phyloP scores from a whole-genome alignment of 2,113 vertebrate species.

The Cyanoramphus novaezelandiae region DNA sequence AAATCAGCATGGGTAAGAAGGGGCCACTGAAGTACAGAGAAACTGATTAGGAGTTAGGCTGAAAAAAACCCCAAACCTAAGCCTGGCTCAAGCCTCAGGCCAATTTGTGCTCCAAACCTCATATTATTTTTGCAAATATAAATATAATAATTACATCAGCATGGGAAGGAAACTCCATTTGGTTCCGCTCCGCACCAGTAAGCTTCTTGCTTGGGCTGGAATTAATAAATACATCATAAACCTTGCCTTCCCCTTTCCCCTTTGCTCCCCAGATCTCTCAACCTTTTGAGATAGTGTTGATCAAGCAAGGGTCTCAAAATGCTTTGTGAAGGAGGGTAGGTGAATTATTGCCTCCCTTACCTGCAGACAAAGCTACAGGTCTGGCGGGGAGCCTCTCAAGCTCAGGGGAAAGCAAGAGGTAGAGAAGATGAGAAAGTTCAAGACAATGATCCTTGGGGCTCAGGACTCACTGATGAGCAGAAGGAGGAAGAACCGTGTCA shows the following conservation, averaged over 20 bases:
- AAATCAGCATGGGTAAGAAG: background rate
- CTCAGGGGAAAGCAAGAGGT: background rate
- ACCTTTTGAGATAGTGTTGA: background rate
- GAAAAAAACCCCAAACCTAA: background rate
- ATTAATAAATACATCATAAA: slow-evolving; percentile 26
- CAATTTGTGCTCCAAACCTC: background rate
- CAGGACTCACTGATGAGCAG: background rate
- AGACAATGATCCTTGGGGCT: background rate
- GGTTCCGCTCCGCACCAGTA: background rate
- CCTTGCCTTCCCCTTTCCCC: background rate
- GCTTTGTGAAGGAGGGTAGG: background rate
- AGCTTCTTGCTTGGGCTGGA: background rate
- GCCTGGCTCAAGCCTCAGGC: background rate
- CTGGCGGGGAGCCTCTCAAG: background rate
- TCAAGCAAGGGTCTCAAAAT: background rate
- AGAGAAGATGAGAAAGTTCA: background rate
- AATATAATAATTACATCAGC: slow-evolving; percentile 4
- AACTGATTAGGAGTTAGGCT: background rate
- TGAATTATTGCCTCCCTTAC: background rate
- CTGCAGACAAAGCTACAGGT: background rate
- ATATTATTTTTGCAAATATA: slow-evolving; percentile 21
- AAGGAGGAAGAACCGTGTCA: background rate
- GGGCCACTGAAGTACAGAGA: background rate
- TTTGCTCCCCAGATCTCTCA: background rate
- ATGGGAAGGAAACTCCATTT: background rate